These are phyloP conservation scores for Homalodisca vitripennis DNA, from an alignment of 1,140 invertebrate genomes.

Conservation along the genomic window DNA sequence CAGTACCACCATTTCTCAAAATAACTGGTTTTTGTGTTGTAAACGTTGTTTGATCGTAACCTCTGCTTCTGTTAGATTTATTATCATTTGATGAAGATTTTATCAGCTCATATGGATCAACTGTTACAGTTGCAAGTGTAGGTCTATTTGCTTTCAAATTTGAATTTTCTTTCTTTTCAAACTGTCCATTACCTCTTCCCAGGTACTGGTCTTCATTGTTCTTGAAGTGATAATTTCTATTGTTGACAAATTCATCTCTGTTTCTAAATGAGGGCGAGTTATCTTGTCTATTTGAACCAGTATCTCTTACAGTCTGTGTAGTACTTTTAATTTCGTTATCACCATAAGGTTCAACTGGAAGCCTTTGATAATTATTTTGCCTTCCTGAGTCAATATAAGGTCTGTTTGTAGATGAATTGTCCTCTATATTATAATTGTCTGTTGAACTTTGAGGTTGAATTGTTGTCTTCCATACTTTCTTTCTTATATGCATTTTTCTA, in stretches of 20 bases:
- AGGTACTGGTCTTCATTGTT: no score
- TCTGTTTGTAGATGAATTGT: not conserved
- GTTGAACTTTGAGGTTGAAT: not conserved
- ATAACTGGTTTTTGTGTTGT: not conserved
- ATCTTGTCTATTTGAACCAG: no score
- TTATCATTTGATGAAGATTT: constrained; percentile 1
- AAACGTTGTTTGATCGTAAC: not conserved
- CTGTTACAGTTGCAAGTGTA: not conserved
- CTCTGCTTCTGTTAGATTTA: not conserved
- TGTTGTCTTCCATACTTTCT: not conserved
- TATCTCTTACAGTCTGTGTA: no score
- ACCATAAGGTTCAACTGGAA: no score
- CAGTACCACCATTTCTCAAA: not conserved
- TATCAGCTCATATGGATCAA: constrained; percentile 9
- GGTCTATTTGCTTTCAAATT: not conserved
- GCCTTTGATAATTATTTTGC: no score
- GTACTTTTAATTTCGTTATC: no score
- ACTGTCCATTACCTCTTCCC: not conserved
- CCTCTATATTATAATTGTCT: not conserved
- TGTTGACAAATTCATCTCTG: no score
- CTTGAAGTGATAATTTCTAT: no score
- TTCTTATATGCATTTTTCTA: constrained; percentile 17
- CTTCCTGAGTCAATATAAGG: no score
- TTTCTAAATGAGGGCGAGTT: no score
- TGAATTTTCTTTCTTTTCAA: not conserved